phyloP scores from a whole-genome alignment of 2,888 invertebrate genomes.

The Hydrotaea diabolus region DNA sequence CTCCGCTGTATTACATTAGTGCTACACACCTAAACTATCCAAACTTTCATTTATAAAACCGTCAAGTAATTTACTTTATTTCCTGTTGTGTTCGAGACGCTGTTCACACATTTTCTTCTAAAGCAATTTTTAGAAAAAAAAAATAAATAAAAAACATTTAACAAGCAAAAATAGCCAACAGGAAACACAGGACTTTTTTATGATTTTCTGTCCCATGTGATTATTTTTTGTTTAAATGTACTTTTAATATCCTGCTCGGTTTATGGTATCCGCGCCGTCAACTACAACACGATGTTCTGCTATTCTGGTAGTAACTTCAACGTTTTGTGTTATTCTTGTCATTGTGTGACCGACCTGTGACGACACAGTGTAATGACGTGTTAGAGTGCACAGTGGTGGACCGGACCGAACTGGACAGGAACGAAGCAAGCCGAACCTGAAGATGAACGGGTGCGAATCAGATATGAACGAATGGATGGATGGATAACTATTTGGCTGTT shows the following conservation, averaged over 20 bases:
- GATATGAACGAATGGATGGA: conserved; percentile 4
- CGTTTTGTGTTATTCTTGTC: neutral
- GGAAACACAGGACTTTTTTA: conserved; percentile 46
- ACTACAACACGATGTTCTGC: neutral
- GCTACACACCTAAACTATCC: conserved; percentile 3
- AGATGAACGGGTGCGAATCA: too few relatives aligned
- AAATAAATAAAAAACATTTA: conserved; percentile 3
- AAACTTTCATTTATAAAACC: neutral
- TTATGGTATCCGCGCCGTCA: conserved; percentile 5
- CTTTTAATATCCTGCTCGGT: conserved; percentile 40
- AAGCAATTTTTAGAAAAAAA: conserved; percentile 28
- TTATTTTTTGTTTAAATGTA: neutral
- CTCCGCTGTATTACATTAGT: too few relatives aligned
- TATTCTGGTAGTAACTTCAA: neutral
- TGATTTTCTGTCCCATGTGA: conserved; percentile 16
- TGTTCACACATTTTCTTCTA: neutral
- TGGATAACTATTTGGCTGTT: conserved; percentile 18
- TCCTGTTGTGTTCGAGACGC: conserved; percentile 28
- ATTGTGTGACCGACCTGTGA: too few relatives aligned
- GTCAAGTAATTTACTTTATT: conserved; percentile 55
- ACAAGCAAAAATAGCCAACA: conserved; percentile 38
- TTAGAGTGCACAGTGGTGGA: neutral
- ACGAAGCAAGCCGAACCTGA: too few relatives aligned
- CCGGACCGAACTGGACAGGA: neutral
- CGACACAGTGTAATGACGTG: neutral